Base-by-base conservation (phyloP, 2,888 invertebrate species). In the Minunthozetes semirufus region DNA sequence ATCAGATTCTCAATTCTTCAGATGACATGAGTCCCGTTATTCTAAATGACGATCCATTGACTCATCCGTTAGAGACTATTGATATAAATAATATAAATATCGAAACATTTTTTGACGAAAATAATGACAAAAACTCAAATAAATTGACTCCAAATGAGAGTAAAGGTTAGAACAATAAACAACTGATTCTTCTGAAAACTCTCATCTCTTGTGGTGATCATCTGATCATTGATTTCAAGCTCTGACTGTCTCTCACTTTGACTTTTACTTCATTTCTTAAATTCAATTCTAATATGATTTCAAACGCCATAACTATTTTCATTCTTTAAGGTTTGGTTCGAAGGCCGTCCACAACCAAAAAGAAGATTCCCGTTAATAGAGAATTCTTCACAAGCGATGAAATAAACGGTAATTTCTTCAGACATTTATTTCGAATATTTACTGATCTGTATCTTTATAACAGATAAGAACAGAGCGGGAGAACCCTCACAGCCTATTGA, bases 1-100 rank as follows among this genome's bases (percentile, higher is more conserved):
- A 77, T 33, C 70, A 77, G 27, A 73, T 77, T 17, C 46, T 76
- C 13, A 74, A 73, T 15, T 27, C 70, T 19, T 76, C 76, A 6
- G 72, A 73, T 38, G 74, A 72, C 33, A 38, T 50, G 19, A 66
- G 61, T 22, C 73, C 75, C n/a, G 27, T 4, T 29, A 42, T 42
- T 46, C 68, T 9, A 2, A 42, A 0, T 5, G 15, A 22, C 6
- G 42, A 42, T 42, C 42, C 42, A 13, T 42, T 42, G 42, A 42
- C 42, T 42, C 70, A 70, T 70, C 70, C 70, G 1, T 25, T 70
- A 25, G n/a, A 25, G 6, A 66, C n/a, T 13, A 66, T 2, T 46
- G 6, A 22, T 8, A 13, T 4, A 46, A 68, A 19, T 68, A 22
- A 33, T 29, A 4, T 33, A 1, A 63, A 17, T 17, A 22, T 29